Conservation (phyloP, 1,140 invertebrate genomes). For the Conus ventricosus region DNA sequence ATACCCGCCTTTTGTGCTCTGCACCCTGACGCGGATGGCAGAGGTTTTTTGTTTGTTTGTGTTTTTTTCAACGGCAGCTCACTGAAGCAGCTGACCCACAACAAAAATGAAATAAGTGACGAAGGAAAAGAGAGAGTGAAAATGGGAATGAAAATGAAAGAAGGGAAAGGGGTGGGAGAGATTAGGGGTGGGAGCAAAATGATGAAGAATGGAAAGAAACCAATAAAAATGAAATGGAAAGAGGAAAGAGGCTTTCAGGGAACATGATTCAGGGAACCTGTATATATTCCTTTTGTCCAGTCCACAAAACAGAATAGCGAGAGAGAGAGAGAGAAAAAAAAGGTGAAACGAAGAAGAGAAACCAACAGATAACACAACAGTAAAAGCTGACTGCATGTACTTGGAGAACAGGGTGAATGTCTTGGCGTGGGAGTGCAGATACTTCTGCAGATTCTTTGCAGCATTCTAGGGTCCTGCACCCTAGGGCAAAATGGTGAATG, state of each 20-base stretch:
- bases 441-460: too few species aligned
- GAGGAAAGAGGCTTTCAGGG: too few species aligned
- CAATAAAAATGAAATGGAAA: too few species aligned
- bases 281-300: neutral
- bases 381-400: too few species aligned
- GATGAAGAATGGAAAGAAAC: too few species aligned
- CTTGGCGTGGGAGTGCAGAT: too few species aligned
- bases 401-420: too few species aligned
- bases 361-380: too few species aligned
- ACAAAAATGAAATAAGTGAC: neutral
- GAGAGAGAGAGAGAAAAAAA: neutral
- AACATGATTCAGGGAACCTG: too few species aligned
- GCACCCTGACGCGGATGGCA: neutral
- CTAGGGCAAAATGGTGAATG: too few species aligned
- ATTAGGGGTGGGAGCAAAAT: too few species aligned
- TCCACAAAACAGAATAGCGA: neutral
- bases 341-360: neutral
- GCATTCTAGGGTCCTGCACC: too few species aligned
- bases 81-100: neutral
- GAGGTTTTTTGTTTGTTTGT: neutral
- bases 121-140: neutral
- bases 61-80: neutral
- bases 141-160: neutral
- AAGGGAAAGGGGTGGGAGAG: neutral
- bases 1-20: slow-evolving; percentile 19